phyloP scores from a whole-genome alignment of 2,113 vertebrate species.

The Phycodurus eques region DNA sequence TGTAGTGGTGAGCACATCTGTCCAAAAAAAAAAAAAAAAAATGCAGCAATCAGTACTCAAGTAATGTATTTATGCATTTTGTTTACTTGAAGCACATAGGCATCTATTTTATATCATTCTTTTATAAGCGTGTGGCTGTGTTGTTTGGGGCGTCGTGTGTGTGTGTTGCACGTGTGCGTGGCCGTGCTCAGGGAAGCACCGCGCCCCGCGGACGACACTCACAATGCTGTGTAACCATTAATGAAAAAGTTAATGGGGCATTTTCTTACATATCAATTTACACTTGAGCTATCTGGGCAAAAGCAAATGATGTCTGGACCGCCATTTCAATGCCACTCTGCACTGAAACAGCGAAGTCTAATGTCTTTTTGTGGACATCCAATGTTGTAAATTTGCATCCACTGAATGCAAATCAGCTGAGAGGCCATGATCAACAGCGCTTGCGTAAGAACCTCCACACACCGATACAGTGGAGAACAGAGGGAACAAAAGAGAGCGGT shows the following conservation, averaged over 20 bases:
- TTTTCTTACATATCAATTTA: slow-evolving; percentile 99
- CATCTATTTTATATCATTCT: background rate
- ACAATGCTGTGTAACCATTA: slow-evolving; percentile 99
- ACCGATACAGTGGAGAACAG: slow-evolving; percentile 31
- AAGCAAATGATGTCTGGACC: slow-evolving; percentile 94
- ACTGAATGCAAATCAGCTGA: slow-evolving; percentile 91
- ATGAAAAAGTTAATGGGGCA: slow-evolving; percentile 99
- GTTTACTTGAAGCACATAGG: background rate
- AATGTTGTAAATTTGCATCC: slow-evolving; percentile 98
- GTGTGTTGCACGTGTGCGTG: slow-evolving; percentile 19
- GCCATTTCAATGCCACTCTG: slow-evolving; percentile 87
- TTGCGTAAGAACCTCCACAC: slow-evolving; percentile 83
- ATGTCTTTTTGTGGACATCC: slow-evolving; percentile 98
- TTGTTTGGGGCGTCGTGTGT: slow-evolving; percentile 6
- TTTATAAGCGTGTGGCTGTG: slow-evolving; percentile 7
- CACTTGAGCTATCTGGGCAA: slow-evolving; percentile 94
- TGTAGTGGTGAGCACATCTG: too few relatives aligned
- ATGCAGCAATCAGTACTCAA: background rate
- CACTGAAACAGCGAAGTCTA: slow-evolving; percentile 91
- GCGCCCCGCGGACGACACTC: slow-evolving; percentile 83
- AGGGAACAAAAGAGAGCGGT: background rate
- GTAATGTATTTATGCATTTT: background rate
- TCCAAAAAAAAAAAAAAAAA: background rate
- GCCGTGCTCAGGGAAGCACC: slow-evolving; percentile 48
- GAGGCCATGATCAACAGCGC: slow-evolving; percentile 88